These are phyloP conservation scores for Sorex araneus DNA, from an alignment of 2,113 vertebrate genomes.

Conservation along the genomic window DNA sequence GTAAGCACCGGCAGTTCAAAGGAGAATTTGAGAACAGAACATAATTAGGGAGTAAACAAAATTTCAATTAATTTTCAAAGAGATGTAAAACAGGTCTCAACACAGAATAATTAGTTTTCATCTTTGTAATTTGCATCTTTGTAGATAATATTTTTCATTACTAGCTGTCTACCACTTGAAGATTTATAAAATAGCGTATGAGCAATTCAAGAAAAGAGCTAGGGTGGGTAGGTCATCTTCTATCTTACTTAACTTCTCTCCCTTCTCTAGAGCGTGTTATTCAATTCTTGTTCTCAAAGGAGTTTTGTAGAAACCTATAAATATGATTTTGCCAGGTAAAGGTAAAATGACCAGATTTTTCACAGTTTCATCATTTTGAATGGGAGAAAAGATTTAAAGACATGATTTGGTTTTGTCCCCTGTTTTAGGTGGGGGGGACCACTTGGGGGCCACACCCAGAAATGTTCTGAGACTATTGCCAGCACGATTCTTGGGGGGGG, in stretches of 20 bases:
- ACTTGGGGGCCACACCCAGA: not conserved
- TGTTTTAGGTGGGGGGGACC: not conserved
- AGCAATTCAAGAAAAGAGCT: not conserved
- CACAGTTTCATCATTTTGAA: conserved; percentile 3
- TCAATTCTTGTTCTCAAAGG: not conserved
- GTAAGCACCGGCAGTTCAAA: not conserved
- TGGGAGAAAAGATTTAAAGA: not conserved
- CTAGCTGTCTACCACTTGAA: conserved; percentile 20
- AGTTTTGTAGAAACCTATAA: not conserved
- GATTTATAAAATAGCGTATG: not conserved
- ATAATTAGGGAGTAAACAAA: conserved; percentile 4
- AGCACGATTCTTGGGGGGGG: too few species aligned
- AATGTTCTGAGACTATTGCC: too few species aligned
- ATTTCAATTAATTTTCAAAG: conserved; percentile 16
- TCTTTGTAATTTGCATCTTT: not conserved
- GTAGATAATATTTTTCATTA: conserved; percentile 9
- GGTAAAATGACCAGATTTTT: not conserved
- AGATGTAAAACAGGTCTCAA: not conserved
- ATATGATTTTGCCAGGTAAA: not conserved
- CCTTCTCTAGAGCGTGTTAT: not conserved
- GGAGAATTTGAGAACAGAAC: conserved; percentile 28
- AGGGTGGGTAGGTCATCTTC: not conserved
- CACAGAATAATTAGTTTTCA: not conserved
- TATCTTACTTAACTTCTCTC: not conserved
- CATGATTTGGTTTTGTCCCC: not conserved